Conservation (phyloP, 2,113 vertebrate genomes). For the Sinocyclocheilus grahami region DNA sequence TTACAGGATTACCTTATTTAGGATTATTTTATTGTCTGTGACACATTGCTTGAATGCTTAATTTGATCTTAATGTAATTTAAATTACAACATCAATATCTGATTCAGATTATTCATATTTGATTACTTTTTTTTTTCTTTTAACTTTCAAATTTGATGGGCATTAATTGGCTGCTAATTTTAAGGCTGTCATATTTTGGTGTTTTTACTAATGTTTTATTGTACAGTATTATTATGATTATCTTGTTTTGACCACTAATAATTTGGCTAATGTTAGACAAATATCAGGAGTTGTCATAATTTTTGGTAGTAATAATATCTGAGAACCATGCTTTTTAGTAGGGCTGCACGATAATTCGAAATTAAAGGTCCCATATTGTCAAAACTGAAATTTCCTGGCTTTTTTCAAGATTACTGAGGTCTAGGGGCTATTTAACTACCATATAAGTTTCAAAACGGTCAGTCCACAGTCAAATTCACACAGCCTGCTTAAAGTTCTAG, state of each 20-base stretch:
- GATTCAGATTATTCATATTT: too few relatives aligned
- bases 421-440: too few relatives aligned
- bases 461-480: too few relatives aligned
- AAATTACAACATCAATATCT: too few relatives aligned
- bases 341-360: too few relatives aligned
- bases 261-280: neutral
- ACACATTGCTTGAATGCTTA: neutral
- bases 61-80: neutral
- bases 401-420: too few relatives aligned
- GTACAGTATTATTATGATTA: neutral
- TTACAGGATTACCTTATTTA: neutral
- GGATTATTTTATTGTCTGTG: neutral
- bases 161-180: neutral
- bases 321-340: neutral
- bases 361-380: too few relatives aligned
- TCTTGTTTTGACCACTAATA: neutral
- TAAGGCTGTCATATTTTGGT: neutral
- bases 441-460: too few relatives aligned
- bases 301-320: neutral
- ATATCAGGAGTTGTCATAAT: neutral
- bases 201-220: neutral
- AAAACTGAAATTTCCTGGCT: too few relatives aligned
- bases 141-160: too few relatives aligned
- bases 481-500: too few relatives aligned
- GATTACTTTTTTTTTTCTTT: too few relatives aligned